Conservation (phyloP, 2,113 vertebrate genomes). For the Alligator sinensis region DNA sequence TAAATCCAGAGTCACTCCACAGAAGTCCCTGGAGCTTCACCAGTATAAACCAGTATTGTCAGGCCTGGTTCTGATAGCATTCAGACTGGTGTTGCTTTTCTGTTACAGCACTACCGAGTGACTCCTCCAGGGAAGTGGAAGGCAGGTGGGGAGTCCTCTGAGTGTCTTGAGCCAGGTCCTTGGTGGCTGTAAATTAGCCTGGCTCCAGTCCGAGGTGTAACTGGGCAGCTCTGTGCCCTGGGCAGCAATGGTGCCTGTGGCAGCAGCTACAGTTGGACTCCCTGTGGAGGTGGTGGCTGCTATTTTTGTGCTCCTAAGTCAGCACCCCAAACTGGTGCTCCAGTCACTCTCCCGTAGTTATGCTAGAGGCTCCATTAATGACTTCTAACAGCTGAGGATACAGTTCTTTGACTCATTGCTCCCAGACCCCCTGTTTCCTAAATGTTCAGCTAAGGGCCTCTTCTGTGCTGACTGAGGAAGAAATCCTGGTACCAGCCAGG, state of each 20-base stretch:
- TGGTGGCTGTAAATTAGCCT: constrained; percentile 56
- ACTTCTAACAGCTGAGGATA: constrained; percentile 67
- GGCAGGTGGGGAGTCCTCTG: constrained; percentile 1
- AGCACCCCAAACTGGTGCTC: no score
- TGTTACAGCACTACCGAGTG: neutral
- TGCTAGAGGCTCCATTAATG: constrained; percentile 4
- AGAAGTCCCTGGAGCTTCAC: neutral
- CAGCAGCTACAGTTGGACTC: no score
- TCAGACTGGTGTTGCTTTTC: constrained; percentile 42
- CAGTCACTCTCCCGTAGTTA: no score
- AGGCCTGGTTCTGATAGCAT: neutral
- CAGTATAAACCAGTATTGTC: neutral
- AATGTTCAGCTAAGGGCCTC: constrained; percentile 52
- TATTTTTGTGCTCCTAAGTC: no score
- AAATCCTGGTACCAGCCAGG: neutral
- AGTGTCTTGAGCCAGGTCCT: constrained; percentile 65
- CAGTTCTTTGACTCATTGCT: constrained; percentile 52
- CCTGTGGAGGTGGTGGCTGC: no score
- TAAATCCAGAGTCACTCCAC: neutral
- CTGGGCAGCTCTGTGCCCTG: constrained; percentile 33
- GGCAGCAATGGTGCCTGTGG: no score
- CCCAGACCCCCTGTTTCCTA: constrained; percentile 28
- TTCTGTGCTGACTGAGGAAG: neutral
- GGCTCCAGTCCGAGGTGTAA: neutral
- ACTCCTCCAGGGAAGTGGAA: neutral